Evolutionary conservation across 2,113 vertebrate genomes (phyloP).

Genomic region (pig (Sus scrofa)): T2T-Sscrofa CM000827.6:107019501-107020000

Average conservation of each 20-base stretch:
- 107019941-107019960: fast-evolving
- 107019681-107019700: background rate
- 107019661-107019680: background rate
- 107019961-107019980: fast-evolving
- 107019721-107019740: background rate
- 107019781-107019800: background rate
- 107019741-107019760: background rate
- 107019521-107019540: background rate
- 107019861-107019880: background rate
- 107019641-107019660: background rate
- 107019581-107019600: background rate
- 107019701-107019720: background rate
- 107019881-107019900: background rate
- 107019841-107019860: background rate
- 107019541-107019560: background rate
- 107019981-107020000: background rate
- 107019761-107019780: background rate
- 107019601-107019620: background rate
- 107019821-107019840: background rate
- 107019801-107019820: background rate
- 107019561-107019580: background rate
- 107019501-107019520: background rate
- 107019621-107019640: background rate
- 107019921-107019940: background rate
- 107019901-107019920: background rate